phyloP scores from a whole-genome alignment of 2,113 vertebrate species.

The Pica pica region DNA sequence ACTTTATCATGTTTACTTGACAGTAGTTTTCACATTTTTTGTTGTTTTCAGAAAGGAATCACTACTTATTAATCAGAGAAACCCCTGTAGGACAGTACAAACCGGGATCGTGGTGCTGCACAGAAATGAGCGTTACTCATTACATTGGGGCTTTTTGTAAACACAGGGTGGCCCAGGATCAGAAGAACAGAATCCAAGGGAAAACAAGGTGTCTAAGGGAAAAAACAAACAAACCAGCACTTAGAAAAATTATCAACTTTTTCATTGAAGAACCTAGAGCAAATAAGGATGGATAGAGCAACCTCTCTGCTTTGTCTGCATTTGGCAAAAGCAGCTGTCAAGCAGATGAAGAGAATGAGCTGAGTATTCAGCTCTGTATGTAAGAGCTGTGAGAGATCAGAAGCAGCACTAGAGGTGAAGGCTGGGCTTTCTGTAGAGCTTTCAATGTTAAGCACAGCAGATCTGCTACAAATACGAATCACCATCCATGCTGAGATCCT shows the following conservation, averaged over 20 bases:
- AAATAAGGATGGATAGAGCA: neutral
- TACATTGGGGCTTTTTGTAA: neutral
- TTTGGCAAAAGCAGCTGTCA: neutral
- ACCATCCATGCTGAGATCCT: fast-evolving
- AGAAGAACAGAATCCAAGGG: neutral
- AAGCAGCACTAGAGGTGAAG: neutral
- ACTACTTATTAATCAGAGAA: neutral
- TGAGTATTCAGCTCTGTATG: neutral
- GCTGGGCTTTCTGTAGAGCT: neutral
- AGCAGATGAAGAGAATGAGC: neutral
- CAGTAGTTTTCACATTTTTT: neutral
- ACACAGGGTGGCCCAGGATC: neutral
- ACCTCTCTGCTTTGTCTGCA: neutral
- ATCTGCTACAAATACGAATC: neutral
- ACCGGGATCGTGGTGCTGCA: neutral
- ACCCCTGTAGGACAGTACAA: neutral
- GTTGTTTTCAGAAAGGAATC: neutral
- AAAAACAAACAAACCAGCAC: neutral
- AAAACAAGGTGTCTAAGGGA: neutral
- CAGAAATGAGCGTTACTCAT: neutral
- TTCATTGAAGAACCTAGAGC: neutral
- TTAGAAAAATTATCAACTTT: neutral
- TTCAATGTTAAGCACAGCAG: neutral
- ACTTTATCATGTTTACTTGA: neutral
- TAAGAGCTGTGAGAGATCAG: neutral